Conservation (phyloP, 2,888 invertebrate species). For the Tenodera sinensis region DNA sequence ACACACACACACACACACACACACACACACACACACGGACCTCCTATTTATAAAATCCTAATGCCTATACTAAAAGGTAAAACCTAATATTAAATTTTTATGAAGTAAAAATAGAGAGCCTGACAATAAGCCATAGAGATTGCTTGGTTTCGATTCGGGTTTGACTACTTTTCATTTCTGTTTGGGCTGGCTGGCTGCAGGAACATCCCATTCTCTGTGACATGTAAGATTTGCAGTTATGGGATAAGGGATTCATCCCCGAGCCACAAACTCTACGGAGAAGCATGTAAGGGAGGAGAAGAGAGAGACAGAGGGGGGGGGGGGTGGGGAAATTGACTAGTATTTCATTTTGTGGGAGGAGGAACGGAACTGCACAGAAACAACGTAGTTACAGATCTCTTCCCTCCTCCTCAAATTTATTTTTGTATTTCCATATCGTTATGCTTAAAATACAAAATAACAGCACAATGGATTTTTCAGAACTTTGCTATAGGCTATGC, state of each 20-base stretch:
- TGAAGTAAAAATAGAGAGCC: no score
- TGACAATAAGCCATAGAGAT: no score
- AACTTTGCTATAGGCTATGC: not conserved
- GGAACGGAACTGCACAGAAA: not conserved
- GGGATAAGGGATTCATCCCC: not conserved
- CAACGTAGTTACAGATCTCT: not conserved
- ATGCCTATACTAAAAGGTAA: no score
- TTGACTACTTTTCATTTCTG: not conserved
- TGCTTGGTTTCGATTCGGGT: no score
- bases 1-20: no score
- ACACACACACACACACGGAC: no score
- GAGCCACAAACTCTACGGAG: not conserved
- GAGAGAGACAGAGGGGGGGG: no score
- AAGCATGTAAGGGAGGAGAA: no score
- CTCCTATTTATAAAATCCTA: no score
- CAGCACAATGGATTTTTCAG: not conserved
- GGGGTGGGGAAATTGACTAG: not conserved
- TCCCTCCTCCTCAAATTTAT: not conserved
- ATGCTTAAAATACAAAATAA: not conserved
- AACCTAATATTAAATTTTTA: no score
- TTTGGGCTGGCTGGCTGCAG: not conserved
- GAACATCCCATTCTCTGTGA: not conserved
- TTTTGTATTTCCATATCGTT: not conserved
- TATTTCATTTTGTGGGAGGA: not conserved
- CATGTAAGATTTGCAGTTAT: not conserved